Evolutionary conservation across 1,140 invertebrate species (phyloP), one percentile per base, ranked within the genome.

Genomic region (Lethocerus indicus): DNA sequence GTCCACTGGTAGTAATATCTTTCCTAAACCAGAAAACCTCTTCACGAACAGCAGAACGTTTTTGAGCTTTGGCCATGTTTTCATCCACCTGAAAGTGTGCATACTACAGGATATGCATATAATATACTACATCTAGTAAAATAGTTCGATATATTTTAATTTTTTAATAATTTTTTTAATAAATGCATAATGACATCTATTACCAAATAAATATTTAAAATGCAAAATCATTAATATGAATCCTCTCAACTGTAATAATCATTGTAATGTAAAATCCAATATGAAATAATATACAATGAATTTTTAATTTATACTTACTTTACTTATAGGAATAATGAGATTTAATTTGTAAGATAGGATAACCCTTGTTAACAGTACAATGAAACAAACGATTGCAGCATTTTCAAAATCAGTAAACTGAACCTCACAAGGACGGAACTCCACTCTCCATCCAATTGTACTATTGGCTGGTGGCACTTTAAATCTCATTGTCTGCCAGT

Each of bases 401-500:
- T 99, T 99, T 69, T 99, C 96, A 71, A 98, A 98, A 69, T 98
- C 94, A 1, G 95, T 97, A 45, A 98, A 75, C 69, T 99, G 96
- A 5, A 91, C 81, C 72, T 99, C 96, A 65, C 93, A 98, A 28
- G 96, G 94, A 39, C 96, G 77, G 69, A 99, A 99, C 71, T 99
- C 96, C 2, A 99, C 96, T 54, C 96, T 73, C 96, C 96, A 99
- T 16, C 96, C 94, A 63, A 98, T 97, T 35, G 83, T 77, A 12
- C 90, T 94, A 62, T 93, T 82, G 1, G 87, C 83, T 20, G 90
- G 88, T 49, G 96, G 95, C 39, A 93, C 91, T 67, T 99, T 99
- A 67, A 99, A 98, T 16, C 96, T 74, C 95, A 99, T 97, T 7
- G 94, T 97, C 72, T 99, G 95, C 96, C 96, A 99, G 70, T 99